Conservation (phyloP, 2,888 invertebrate species). For the Pterobdella sp. region DNA sequence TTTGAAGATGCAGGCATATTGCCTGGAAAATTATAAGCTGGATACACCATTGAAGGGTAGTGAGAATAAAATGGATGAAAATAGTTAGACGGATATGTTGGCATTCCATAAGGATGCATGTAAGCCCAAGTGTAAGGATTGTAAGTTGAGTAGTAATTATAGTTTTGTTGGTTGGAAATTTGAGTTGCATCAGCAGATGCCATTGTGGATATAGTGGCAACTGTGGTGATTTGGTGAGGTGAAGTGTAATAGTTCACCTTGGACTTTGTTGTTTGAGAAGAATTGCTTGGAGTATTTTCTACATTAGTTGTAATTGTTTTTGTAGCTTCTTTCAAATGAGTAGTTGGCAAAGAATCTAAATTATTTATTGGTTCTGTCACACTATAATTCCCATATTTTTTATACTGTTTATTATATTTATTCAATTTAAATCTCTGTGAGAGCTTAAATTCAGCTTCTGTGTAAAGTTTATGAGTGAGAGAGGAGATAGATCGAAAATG, state of each 20-base stretch:
- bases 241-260: not conserved
- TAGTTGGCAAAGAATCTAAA: not conserved
- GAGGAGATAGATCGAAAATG: not conserved
- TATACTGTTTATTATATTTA: conserved; percentile 5
- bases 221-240: not conserved
- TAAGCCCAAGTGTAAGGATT: not conserved
- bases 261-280: not conserved
- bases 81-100: not conserved
- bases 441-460: conserved; percentile 11
- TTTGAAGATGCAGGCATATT: not conserved
- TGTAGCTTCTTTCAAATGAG: not conserved
- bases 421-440: not conserved
- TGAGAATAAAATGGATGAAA: not conserved
- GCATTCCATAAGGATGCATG: not conserved
- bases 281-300: not conserved
- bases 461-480: conserved; percentile 6
- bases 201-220: not conserved
- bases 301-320: not conserved
- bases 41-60: not conserved
- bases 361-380: not conserved
- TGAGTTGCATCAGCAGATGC: not conserved
- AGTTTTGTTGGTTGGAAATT: not conserved
- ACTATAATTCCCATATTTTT: not conserved
- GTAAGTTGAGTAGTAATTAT: not conserved
- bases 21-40: not conserved